Evolutionary conservation across 2,797 vertebrate genomes (phyloP), one percentile per base, ranked within the genome.

Genomic region (Gephyroberyx darwinii): DNA sequence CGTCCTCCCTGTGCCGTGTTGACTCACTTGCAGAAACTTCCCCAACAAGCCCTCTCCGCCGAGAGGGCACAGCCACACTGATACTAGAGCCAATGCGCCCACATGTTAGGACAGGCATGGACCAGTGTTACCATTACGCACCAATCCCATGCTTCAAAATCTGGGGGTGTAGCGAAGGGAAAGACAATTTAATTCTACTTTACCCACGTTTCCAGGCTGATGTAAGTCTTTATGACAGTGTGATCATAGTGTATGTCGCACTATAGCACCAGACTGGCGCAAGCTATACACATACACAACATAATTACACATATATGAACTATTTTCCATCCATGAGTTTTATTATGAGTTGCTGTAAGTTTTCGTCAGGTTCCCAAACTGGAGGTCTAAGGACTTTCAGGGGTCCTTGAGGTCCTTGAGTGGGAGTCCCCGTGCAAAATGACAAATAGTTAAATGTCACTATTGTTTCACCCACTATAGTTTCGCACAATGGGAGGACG

Each of bases 21-120:
- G 86, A 91, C 87, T 90, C 89, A 90, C 85, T 80, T 14, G 54
- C 59, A 64, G 58, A 89, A 90, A 92, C 19, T 90, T 89, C 83
- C 26, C 79, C 73, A 60, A 57, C 70, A 33, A 30, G 58, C 79
- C 58, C 19, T 64, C 71, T 64, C 20, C 77, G 22, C 72, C 33
- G 45, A 71, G 77, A 80, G 84, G 78, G 82, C 86, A 84, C 82
- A 5, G 19, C 82, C 70, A 81, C 67, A 78, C 72, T 75, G 83
- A 79, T 84, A 41, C 55, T 47, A 41, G 10, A 4, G 58, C 41
- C 68, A 56, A 83, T 5, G 88, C 81, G 84, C 74, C 75, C 88
- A 69, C 91, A 87, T 90, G 89, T 91, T 35, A 4, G 65, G 81
- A 88, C 90, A 91, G 50, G 89, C 83, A 74, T 55, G 26, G 0